Conservation (phyloP, 2,113 vertebrate species). For the Sander lucioperca region DNA sequence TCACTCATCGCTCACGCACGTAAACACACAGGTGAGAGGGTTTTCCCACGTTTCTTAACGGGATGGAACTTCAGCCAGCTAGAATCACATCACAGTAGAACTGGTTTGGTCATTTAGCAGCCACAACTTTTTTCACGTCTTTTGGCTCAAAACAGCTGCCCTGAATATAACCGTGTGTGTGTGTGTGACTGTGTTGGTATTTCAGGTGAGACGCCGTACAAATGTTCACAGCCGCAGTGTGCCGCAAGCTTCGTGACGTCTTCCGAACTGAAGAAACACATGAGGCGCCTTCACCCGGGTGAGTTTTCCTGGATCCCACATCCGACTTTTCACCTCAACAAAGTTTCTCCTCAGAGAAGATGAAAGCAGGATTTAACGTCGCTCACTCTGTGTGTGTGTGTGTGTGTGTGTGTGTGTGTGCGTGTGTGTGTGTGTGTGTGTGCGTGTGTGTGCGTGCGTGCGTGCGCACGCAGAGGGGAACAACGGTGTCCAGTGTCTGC, state of each 20-base stretch:
- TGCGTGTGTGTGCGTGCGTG: slow-evolving; percentile 10
- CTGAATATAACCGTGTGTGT: not conserved
- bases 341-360: not conserved
- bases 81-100: not conserved
- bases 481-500: slow-evolving; percentile 92
- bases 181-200: slow-evolving; percentile 6
- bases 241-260: slow-evolving; percentile 87
- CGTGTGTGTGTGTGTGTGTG: not conserved
- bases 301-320: not conserved
- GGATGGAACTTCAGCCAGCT: no score
- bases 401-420: slow-evolving; percentile 31
- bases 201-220: slow-evolving; percentile 83
- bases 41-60: no score
- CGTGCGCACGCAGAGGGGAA: slow-evolving; percentile 87
- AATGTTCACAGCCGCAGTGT: slow-evolving; percentile 70
- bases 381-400: slow-evolving; percentile 5
- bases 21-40: slow-evolving; percentile 92
- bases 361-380: not conserved
- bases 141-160: not conserved
- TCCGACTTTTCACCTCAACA: no score
- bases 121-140: not conserved
- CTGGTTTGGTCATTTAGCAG: not conserved
- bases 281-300: slow-evolving; percentile 95
- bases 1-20: slow-evolving; percentile 97
- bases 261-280: slow-evolving; percentile 97